Evolutionary conservation across 1,140 invertebrate species (phyloP), one percentile per base, ranked within the genome.

Genomic region (Drosophila leontia): DNA sequence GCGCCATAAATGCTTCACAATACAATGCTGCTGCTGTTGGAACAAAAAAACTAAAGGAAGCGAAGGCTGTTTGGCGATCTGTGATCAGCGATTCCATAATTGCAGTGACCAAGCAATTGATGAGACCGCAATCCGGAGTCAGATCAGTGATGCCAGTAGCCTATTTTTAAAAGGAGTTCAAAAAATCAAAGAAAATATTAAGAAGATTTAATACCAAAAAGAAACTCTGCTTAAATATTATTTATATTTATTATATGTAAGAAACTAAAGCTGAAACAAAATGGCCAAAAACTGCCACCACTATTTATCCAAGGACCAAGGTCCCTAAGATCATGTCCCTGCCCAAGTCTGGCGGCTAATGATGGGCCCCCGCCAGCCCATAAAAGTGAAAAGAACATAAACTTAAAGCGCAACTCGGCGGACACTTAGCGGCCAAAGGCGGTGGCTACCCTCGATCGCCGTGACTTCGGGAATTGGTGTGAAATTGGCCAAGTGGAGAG

Each of bases 1-100:
- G 84, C 84, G 84, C 84, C 84, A 88, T 88, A 88, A 90, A 88
- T 87, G 84, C 84, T 55, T 57, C 58, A 83, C 80, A 87, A 87
- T 87, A 55, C 51, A 55, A 55, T 55, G 51, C 51, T 15, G 83
- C 53, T 47, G 56, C 56, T 57, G 58, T 1, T 3, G 12, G 26
- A 9, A n/a, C 62, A 64, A 37, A 34, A 61, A 32, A 47, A 32
- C 15, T 9, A 63, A 35, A 47, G 64, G 61, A 64, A 65, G 17
- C 42, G 19, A 34, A 44, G 15, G 19, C 39, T 61, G 26, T 45
- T 44, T 17, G n/a, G n/a, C 7, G 50, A 51, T 51, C 50, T n/a
- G 17, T 19, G 44, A 23, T 47, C 19, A 39, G 19, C 64, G 61
- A 67, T 50, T 55, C 65, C 65, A 65, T 68, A 68, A 68, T 64